Evolutionary conservation across 2,113 vertebrate genomes (phyloP).

Genomic region (Halcyon senegalensis): DNA sequence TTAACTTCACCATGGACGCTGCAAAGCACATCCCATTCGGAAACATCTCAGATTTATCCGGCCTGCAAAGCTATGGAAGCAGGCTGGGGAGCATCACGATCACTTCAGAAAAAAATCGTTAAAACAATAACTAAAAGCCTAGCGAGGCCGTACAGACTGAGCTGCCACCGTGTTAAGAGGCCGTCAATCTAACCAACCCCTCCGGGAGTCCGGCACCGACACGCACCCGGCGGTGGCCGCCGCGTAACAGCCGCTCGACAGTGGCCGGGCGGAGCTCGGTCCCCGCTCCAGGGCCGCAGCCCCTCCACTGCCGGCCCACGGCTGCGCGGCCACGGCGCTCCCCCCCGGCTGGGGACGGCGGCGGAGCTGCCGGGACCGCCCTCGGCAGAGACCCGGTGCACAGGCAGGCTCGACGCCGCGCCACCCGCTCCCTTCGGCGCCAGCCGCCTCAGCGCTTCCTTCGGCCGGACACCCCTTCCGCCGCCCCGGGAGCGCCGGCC

Average conservation of each 20-base stretch:
- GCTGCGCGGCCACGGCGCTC: background rate
- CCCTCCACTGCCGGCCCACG: no score
- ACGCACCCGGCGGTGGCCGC: background rate
- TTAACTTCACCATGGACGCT: background rate
- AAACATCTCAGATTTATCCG: background rate
- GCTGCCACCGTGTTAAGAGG: background rate
- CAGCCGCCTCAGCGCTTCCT: background rate
- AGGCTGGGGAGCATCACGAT: no score
- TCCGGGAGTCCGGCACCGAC: background rate
- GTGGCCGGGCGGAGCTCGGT: background rate
- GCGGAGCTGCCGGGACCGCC: background rate
- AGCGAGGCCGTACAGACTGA: background rate
- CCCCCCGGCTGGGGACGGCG: background rate
- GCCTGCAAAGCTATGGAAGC: background rate
- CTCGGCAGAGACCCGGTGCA: no score
- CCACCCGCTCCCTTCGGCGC: background rate
- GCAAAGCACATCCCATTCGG: background rate
- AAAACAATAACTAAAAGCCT: accelerated
- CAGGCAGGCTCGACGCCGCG: no score
- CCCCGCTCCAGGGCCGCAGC: background rate
- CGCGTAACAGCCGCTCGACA: background rate
- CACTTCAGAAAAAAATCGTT: background rate
- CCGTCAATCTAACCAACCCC: background rate
- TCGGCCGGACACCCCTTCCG: background rate
- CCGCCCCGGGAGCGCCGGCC: background rate